phyloP scores from a whole-genome alignment of 2,888 invertebrate genomes.

The Steinernema hermaphroditum region DNA sequence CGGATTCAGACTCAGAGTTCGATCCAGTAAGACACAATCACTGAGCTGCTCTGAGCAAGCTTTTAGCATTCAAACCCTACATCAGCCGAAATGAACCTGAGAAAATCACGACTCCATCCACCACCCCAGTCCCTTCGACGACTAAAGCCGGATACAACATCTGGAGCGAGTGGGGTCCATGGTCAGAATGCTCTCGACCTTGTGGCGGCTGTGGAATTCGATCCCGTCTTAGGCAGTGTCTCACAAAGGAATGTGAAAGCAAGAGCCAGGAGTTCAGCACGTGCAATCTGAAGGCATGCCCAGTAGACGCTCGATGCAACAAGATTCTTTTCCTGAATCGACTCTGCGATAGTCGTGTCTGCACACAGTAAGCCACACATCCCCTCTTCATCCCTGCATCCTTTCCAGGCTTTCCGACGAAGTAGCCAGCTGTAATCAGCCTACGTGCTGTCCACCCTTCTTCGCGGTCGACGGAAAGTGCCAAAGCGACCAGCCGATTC shows the following conservation, averaged over 20 bases:
- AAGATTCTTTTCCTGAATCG: slow-evolving; percentile 50
- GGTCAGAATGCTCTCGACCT: slow-evolving; percentile 56
- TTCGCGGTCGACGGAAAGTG: slow-evolving; percentile 55
- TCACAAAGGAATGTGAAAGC: slow-evolving; percentile 60
- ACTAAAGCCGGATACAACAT: slow-evolving; percentile 48
- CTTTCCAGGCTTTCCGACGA: slow-evolving; percentile 35
- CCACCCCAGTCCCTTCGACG: slow-evolving; percentile 36
- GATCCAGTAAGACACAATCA: slow-evolving; percentile 49
- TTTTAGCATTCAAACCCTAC: slow-evolving; percentile 2
- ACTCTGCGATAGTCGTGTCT: slow-evolving; percentile 48
- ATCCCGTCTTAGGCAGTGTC: slow-evolving; percentile 50
- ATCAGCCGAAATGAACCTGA: neutral
- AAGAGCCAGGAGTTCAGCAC: slow-evolving; percentile 60
- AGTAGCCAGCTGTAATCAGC: slow-evolving; percentile 55
- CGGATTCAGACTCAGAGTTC: slow-evolving; percentile 53
- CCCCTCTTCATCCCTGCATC: neutral
- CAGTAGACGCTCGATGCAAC: slow-evolving; percentile 54
- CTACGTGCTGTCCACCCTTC: slow-evolving; percentile 64
- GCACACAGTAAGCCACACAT: slow-evolving; percentile 22
- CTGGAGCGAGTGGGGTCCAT: slow-evolving; percentile 62
- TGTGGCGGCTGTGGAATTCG: slow-evolving; percentile 64
- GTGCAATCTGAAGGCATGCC: slow-evolving; percentile 63
- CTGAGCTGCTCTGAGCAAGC: too few relatives aligned
- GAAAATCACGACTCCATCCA: neutral
- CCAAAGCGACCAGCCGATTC: slow-evolving; percentile 35